Conservation (phyloP, 2,113 vertebrate genomes). For the Eurypyga helias region DNA sequence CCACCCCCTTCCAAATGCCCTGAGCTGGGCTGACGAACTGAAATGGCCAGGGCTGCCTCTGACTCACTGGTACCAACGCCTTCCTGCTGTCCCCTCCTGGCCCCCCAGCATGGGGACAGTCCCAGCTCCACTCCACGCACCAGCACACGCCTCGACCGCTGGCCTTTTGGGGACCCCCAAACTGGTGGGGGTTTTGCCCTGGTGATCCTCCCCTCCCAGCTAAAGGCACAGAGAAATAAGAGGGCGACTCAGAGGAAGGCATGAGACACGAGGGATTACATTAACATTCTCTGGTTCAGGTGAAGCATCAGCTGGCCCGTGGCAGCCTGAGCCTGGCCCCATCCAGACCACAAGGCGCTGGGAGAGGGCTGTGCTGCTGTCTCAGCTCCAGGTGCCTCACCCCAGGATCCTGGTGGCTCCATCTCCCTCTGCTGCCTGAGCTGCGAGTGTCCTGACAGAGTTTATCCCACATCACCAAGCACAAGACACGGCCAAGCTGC, state of each 20-base stretch:
- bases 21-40: neutral
- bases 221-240: neutral
- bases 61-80: neutral
- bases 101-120: neutral
- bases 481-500: neutral
- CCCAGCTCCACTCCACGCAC: neutral
- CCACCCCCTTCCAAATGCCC: neutral
- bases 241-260: neutral
- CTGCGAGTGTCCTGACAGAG: rapidly evolving
- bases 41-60: rapidly evolving
- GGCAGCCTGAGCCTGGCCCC: neutral
- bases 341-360: neutral
- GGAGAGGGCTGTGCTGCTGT: neutral
- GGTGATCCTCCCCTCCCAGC: neutral
- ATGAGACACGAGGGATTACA: neutral
- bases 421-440: neutral
- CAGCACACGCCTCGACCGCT: neutral
- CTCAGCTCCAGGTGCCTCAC: neutral
- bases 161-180: neutral
- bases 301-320: neutral
- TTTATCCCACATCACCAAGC: neutral
- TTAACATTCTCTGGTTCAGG: neutral
- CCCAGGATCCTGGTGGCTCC: neutral
- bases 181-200: neutral
- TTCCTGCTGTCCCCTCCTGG: neutral